Base-by-base conservation (phyloP, 2,797 vertebrate species). In the Selene dorsalis region DNA sequence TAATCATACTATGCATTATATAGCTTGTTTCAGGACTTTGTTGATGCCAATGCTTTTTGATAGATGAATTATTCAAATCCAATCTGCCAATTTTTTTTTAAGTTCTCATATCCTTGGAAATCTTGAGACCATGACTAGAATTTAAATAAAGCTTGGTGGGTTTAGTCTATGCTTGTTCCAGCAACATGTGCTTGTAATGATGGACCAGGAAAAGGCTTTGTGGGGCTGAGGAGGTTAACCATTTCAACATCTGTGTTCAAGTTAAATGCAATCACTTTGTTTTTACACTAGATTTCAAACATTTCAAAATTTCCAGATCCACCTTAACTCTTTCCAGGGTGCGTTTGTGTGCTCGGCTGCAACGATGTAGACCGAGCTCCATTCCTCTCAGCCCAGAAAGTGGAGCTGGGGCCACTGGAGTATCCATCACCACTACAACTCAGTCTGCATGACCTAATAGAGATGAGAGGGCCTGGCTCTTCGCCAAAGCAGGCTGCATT, bases 381-480 rank as follows among this genome's bases (percentile, higher is more conserved):
- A 53, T 61, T 80, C 45, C 50, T 68, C 59, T 87, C 82, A 75
- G 77, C 7, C 4, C 72, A 83, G 87, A 89, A 77, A 85, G 65
- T 62, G 35, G 72, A 88, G 79, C 62, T 0, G 63, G 61, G 84
- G 65, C 80, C 82, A 85, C 66, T 68, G 74, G 89, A 79, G 89
- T 84, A 91, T 93, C 90, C 86, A 82, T 93, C 90, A 86, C 78
- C 75, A 74, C 84, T 75, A 60, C 79, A 86, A 63, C 84, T 71
- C 79, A 81, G 68, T 84, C 69, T 81, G 75, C 66, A 47, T 86
- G 84, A 90, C 80, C 87, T 88, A 84, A 93, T 86, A 84, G 87
- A 90, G 83, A 91, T 68, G 90, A 92, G 90, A 88, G 62, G 68
- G 20, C 2, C 79, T 91, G 91, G 91, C 80, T 68, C 47, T 26